phyloP scores from a whole-genome alignment of 2,888 invertebrate species.

The Acanthosepion lycidas region DNA sequence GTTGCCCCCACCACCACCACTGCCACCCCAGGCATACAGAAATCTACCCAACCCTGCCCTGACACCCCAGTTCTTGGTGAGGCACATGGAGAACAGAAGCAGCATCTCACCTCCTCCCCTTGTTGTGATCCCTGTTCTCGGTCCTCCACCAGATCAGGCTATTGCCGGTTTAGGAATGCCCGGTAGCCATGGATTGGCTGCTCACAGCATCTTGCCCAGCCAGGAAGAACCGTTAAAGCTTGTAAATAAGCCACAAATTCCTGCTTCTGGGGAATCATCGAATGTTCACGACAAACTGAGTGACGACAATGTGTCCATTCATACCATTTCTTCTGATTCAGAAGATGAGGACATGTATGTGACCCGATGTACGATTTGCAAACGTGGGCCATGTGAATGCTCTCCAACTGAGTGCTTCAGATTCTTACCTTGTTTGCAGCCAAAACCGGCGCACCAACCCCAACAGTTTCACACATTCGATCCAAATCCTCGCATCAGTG shows the following conservation, averaged over 20 bases:
- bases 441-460: neutral
- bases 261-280: neutral
- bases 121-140: slow-evolving; percentile 42
- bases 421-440: slow-evolving; percentile 24
- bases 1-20: neutral
- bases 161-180: neutral
- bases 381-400: slow-evolving; percentile 33
- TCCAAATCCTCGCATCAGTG: neutral
- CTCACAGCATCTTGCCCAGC: slow-evolving; percentile 38
- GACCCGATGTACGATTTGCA: slow-evolving; percentile 39
- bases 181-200: slow-evolving; percentile 33
- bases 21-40: neutral
- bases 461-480: neutral
- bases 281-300: neutral
- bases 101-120: neutral
- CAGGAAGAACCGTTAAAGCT: slow-evolving; percentile 38
- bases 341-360: slow-evolving; percentile 25
- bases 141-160: neutral
- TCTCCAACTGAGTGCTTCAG: slow-evolving; percentile 37
- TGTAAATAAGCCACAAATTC: neutral
- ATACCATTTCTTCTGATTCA: slow-evolving; percentile 46
- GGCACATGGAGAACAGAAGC: slow-evolving; percentile 35
- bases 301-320: slow-evolving; percentile 43
- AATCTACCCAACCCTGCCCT: neutral
- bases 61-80: slow-evolving; percentile 39